A percentile compares a stretch with the other conserved stretches of the same genome.
These are phyloP conservation scores for Calameuta idolon DNA, from an alignment of 2,888 invertebrate genomes.

Conservation along the genomic window DNA sequence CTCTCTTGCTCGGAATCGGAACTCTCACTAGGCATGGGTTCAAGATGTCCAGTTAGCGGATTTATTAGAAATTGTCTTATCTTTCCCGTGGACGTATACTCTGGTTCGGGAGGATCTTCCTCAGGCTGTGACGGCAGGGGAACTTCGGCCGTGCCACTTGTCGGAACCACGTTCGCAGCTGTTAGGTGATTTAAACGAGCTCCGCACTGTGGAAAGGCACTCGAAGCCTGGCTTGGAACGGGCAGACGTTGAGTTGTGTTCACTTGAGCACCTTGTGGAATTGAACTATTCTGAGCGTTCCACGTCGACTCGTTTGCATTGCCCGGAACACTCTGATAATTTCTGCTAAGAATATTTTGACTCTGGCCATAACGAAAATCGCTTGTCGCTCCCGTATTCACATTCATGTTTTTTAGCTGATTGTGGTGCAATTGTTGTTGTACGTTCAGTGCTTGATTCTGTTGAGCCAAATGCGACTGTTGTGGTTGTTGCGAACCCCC, in stretches of 20 bases:
- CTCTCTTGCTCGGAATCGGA: slow-evolving; percentile 72
- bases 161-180: slow-evolving; percentile 27
- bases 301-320: slow-evolving; percentile 50
- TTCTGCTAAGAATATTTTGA: slow-evolving; percentile 64
- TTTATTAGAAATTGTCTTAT: slow-evolving; percentile 88
- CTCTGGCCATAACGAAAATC: slow-evolving; percentile 65
- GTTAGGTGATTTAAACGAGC: slow-evolving; percentile 44
- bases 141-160: slow-evolving; percentile 29
- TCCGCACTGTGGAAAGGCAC: slow-evolving; percentile 53
- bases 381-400: slow-evolving; percentile 59
- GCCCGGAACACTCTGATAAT: slow-evolving; percentile 42
- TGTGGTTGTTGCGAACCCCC: slow-evolving; percentile 65
- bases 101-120: slow-evolving; percentile 68
- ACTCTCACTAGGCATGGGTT: slow-evolving; percentile 80
- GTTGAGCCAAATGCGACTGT: slow-evolving; percentile 50
- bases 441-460: slow-evolving; percentile 56
- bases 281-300: slow-evolving; percentile 53
- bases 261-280: slow-evolving; percentile 54
- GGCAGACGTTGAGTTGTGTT: slow-evolving; percentile 47
- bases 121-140: slow-evolving; percentile 40
- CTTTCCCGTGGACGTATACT: slow-evolving; percentile 74
- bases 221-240: slow-evolving; percentile 42
- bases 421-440: slow-evolving; percentile 65
- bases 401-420: slow-evolving; percentile 60
- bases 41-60: slow-evolving; percentile 88